Evolutionary conservation across 2,113 vertebrate genomes (phyloP), one percentile per base, ranked within the genome.

Genomic region (Archilochus colubris): DNA sequence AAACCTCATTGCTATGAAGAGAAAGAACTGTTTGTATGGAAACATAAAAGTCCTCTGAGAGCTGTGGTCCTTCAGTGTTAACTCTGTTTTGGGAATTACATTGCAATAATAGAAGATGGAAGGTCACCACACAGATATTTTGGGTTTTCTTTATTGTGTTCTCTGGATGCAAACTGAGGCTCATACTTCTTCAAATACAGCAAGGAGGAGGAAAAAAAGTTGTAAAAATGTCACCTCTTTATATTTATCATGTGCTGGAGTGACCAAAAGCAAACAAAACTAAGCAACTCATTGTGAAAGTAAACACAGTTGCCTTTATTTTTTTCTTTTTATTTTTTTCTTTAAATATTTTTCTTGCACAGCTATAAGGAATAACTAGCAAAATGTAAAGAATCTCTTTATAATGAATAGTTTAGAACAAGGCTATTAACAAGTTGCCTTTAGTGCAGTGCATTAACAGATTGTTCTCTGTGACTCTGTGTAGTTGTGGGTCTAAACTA

Each of bases 241-340:
- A 1, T 85, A 77, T 74, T 94, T 82, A 25, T 64, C 54, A 12
- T 61, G 24, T 18, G 4, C 61, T 55, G 55, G 33, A 81, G 31
- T 63, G 48, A 74, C 51, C 33, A 79, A 70, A 93, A 53, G 91
- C 22, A 85, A 75, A 40, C 7, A 38, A 73, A 87, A n/a, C 38
- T 72, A 14, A 88, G 77, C 23, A 67, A 18, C 1, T 10, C 3
- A 1, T 43, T 69, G 43, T 77, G 59, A 44, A 86, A 64, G 36
- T 62, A 69, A 89, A 88, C 31, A 69, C 33, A 89, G 40, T 43
- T 89, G 58, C 40, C 11, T n/a, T 50, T 79, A 27, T 50, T 23
- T 6, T 89, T 80, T 75, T 83, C 86, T 83, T 66, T 83, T 89
- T 82, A 70, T 83, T 18, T 89, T 82, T 80, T 75, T 83, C 82